Base-by-base conservation (phyloP, 2,888 invertebrate species). In the Caenorhabditis zanzibari region DNA sequence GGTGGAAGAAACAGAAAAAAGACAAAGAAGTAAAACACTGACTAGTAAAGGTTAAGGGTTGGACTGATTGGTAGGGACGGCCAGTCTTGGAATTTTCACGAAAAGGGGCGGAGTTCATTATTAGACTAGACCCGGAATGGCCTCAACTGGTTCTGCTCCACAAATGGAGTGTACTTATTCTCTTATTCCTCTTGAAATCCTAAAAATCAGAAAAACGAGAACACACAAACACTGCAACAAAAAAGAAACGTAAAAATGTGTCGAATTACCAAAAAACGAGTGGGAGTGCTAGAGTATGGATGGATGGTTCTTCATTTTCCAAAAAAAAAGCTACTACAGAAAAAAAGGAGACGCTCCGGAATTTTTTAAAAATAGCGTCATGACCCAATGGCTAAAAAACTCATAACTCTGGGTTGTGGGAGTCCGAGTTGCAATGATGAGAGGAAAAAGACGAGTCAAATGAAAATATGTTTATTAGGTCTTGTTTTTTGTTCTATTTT, bases 261-360 rank as follows among this genome's bases (percentile, higher is more conserved):
- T 79, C 79, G 22, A 79, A 52, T 79, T 79, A 71, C 79, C 35
- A 49, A 72, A 72, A 59, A 59, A 44, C 28, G 54, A 44, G 32
- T 58, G 41, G 56, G 71, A 71, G 71, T 59, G 32, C 38, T 38
- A 38, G 44, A 26, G 28, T 41, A 49, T 49, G 19, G 49, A 16
- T 38, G 38, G 38, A 35, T 69, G 68, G 26, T 24, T 58, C 24
- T 47, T 72, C 72, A 66, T 71, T 32, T 66, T 28, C 44, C 28
- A 28, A 64, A 73, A 73, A 73, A 63, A 41, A 9, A 16, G 22
- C 28, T n/a, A 24, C 49, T n/a, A 69, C 35, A 16, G 47, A 58
- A 58, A 35, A 32, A 22, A 32, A 49, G 6, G 19, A 19, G 47
- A 35, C 44, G 35, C 66, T 49, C 22, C 9, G 24, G 24, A 49